Base-by-base conservation (phyloP, 1,140 invertebrate genomes). In the Drosophila pandora region DNA sequence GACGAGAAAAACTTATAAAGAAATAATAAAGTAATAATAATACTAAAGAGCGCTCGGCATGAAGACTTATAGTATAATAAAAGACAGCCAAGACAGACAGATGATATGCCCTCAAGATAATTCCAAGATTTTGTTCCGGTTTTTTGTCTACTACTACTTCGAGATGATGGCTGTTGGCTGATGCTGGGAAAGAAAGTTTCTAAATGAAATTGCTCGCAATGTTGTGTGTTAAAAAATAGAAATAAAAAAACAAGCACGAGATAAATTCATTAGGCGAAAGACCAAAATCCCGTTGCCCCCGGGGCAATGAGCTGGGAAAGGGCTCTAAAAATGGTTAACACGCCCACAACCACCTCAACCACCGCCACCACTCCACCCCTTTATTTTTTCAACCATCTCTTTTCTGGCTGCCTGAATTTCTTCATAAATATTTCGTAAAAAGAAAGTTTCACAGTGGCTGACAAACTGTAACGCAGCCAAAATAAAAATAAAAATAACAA, bases 351-450 rank as follows among this genome's bases (percentile, higher is more conserved):
- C n/a, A 45, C 41, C 17, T 0, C 17, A 17, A 1, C 17, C 17
- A 17, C 17, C 1, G n/a, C 45, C 39, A n/a, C 30, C 57, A 60
- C 49, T 28, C 63, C 58, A 47, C 63, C 45, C 55, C 17, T 70
- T 45, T 65, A 41, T 61, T 43, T 55, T 48, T 10, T 13, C 10
- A 22, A 47, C 21, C 21, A 21, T 50, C 12, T 47, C 37, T 61
- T 52, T 32, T 34, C 41, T 53, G 50, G 32, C 41, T 59, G 23
- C 39, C 60, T 48, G 49, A 87, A 76, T 85, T 85, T 85, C 82
- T 84, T 74, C 60, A 84, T 81, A 85, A 84, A 80, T 73, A 85
- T 85, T 85, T 84, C 30, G 77, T 85, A 75, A 85, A 85, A 85
- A 85, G 81, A 85, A 85, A 85, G 82, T 85, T 87, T 76, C 58